Conservation (phyloP, 2,888 invertebrate species). For the Apamea sordens region DNA sequence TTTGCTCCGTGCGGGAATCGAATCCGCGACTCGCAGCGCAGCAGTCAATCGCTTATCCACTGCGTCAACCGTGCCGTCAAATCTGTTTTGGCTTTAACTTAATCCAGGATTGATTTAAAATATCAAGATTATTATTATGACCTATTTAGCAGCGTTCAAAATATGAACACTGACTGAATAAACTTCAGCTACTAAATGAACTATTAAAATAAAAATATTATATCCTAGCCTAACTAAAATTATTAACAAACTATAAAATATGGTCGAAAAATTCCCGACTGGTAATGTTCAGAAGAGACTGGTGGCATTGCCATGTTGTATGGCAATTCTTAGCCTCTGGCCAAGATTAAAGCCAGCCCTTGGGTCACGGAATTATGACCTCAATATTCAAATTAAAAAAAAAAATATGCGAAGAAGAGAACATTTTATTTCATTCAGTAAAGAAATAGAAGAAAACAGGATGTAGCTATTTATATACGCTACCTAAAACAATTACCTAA, state of each 20-base stretch:
- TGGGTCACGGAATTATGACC: not conserved
- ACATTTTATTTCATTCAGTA: not conserved
- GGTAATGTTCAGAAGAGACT: not conserved
- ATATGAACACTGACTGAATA: not conserved
- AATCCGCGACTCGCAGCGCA: too few species aligned
- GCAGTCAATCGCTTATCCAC: too few species aligned
- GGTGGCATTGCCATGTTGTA: not conserved
- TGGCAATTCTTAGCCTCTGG: not conserved
- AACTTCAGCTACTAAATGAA: not conserved
- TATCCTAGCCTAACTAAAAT: not conserved
- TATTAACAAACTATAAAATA: not conserved
- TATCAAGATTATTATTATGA: not conserved
- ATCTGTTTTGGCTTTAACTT: not conserved
- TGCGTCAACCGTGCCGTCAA: too few species aligned
- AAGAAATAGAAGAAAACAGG: not conserved
- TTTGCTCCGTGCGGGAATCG: too few species aligned
- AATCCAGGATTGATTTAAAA: not conserved
- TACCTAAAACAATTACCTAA: constrained; percentile 45
- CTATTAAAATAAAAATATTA: not conserved
- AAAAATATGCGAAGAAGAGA: not conserved
- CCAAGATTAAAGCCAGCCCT: not conserved
- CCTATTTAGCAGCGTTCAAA: not conserved
- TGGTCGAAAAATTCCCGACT: not conserved
- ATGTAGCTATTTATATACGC: constrained; percentile 7
- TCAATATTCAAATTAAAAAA: not conserved